Conservation (phyloP, 2,797 vertebrate genomes). For the Scolopax bukidnonensis region DNA sequence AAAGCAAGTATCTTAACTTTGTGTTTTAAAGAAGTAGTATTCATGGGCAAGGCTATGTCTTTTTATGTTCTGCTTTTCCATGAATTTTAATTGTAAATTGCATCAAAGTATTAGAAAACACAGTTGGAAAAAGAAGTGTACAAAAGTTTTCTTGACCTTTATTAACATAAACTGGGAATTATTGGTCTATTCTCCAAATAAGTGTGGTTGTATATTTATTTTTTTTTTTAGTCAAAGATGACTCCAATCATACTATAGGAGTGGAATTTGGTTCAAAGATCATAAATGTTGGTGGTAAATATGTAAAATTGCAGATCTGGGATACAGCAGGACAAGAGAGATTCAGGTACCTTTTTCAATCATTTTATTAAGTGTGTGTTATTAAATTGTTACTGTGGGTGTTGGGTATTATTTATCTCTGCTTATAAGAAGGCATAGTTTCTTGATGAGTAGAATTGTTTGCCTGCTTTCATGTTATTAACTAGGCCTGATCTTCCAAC, state of each 20-base stretch:
- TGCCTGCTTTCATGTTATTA: not conserved
- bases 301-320: conserved; percentile 96
- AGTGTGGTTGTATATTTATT: not conserved
- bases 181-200: not conserved
- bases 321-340: conserved; percentile 97
- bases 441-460: not conserved
- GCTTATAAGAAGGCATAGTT: not conserved
- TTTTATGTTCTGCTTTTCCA: not conserved
- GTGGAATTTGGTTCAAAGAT: conserved; percentile 85
- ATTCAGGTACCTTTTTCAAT: conserved; percentile 76
- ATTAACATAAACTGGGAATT: not conserved
- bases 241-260: conserved; percentile 84
- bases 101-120: not conserved
- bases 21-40: not conserved
- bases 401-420: not conserved
- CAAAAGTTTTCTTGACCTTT: not conserved
- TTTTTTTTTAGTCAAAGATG: conserved; percentile 80
- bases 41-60: not conserved
- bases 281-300: conserved; percentile 94
- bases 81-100: not conserved
- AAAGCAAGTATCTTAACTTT: not conserved
- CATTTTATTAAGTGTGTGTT: not conserved
- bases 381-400: not conserved
- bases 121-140: not conserved
- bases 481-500: not conserved